phyloP scores from a whole-genome alignment of 2,797 vertebrate species.

The Hirundo rustica region DNA sequence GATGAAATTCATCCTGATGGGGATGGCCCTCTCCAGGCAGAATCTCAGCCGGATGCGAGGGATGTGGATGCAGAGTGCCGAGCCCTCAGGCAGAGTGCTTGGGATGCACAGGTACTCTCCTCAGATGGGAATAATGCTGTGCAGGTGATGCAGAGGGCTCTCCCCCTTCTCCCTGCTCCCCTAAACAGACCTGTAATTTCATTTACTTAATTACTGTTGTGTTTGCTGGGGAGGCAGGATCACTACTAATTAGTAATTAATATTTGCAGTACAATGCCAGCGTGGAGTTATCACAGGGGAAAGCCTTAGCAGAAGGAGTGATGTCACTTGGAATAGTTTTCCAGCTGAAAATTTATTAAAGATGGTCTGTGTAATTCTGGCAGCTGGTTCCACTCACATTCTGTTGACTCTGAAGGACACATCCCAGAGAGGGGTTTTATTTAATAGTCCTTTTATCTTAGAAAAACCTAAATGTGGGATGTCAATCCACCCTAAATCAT shows the following conservation, averaged over 20 bases:
- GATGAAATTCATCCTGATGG: neutral
- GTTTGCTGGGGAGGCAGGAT: constrained; percentile 1
- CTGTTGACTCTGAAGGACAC: neutral
- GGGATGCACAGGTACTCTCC: neutral
- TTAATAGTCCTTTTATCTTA: neutral
- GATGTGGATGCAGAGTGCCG: neutral
- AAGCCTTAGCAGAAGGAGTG: neutral
- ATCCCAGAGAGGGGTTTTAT: neutral
- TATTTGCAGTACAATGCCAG: neutral
- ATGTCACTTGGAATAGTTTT: neutral
- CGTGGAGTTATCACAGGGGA: neutral
- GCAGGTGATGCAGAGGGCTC: neutral
- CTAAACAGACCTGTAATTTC: constrained; percentile 7
- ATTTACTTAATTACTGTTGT: constrained; percentile 17
- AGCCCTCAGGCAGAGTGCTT: neutral
- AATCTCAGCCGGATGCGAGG: neutral
- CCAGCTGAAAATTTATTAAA: neutral
- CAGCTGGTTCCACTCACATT: neutral
- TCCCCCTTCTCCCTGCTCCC: neutral
- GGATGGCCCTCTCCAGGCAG: neutral
- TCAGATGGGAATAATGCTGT: neutral
- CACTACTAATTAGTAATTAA: constrained; percentile 16
- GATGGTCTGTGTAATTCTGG: neutral
- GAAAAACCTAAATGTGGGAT: neutral
- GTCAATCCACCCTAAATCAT: neutral